Conservation (phyloP, 2,888 invertebrate species). For the Scelioninae gen. 1 region DNA sequence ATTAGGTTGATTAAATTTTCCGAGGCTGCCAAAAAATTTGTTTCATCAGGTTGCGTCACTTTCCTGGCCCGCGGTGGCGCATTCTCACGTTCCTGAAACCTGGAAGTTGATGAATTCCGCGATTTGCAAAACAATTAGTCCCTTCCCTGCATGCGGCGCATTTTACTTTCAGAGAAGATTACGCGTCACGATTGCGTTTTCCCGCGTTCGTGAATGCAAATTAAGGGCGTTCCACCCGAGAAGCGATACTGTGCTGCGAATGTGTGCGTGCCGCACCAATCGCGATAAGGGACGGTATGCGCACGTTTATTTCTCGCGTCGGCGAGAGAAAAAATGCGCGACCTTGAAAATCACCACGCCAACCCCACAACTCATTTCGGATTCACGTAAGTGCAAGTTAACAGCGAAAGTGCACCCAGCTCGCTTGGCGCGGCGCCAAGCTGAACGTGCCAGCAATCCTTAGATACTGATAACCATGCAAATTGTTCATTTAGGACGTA, state of each 20-base stretch:
- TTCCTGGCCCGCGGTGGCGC: not conserved
- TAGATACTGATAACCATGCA: constrained; percentile 54
- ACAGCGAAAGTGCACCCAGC: constrained; percentile 61
- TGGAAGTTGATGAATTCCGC: constrained; percentile 49
- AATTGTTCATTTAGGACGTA: constrained; percentile 53
- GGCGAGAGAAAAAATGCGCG: constrained; percentile 21
- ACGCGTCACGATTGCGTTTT: constrained; percentile 53
- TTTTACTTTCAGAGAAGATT: constrained; percentile 57
- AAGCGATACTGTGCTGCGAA: too few relatives aligned
- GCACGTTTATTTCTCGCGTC: too few relatives aligned
- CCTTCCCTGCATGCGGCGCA: constrained; percentile 18
- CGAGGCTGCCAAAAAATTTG: not conserved
- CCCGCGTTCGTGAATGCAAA: constrained; percentile 58
- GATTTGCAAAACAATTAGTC: constrained; percentile 58
- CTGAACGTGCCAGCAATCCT: constrained; percentile 28
- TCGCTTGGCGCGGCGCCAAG: constrained; percentile 58
- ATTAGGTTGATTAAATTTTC: too few relatives aligned
- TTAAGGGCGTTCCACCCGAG: constrained; percentile 56
- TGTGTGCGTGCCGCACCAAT: constrained; percentile 53
- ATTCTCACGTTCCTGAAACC: constrained; percentile 40
- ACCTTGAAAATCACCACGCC: constrained; percentile 48
- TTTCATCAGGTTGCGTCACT: constrained; percentile 5
- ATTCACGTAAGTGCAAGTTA: constrained; percentile 58
- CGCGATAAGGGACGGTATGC: constrained; percentile 59
- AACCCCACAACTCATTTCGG: constrained; percentile 51